Conservation (phyloP, 2,797 vertebrate species). For the Chaenodraco wilsoni region DNA sequence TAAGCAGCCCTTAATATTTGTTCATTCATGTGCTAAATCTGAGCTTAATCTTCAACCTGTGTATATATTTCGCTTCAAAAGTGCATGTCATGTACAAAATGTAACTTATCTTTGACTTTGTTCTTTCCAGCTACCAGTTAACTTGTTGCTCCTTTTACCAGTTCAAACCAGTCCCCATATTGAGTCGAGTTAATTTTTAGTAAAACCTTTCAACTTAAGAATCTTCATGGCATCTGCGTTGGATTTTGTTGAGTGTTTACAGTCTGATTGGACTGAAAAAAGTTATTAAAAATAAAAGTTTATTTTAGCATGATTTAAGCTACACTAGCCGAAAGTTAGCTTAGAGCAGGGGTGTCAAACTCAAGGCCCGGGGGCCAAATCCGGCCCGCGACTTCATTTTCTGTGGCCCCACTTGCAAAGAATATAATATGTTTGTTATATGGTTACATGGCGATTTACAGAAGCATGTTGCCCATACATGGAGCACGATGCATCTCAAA, state of each 20-base stretch:
- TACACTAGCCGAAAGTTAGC: neutral
- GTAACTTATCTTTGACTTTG: neutral
- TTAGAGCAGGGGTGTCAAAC: neutral
- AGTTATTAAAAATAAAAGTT: neutral
- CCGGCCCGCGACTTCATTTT: too few species aligned
- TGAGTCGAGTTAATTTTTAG: too few species aligned
- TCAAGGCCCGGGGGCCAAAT: too few species aligned
- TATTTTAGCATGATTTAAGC: neutral
- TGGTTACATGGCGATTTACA: too few species aligned
- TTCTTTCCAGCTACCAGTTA: neutral
- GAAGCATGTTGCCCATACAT: too few species aligned
- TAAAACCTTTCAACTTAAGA: too few species aligned
- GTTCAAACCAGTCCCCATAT: neutral
- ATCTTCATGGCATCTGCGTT: too few species aligned
- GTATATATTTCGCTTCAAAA: conserved; percentile 1
- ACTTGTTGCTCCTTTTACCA: neutral
- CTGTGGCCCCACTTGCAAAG: too few species aligned
- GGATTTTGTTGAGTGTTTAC: too few species aligned
- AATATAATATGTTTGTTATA: too few species aligned
- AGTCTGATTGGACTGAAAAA: neutral
- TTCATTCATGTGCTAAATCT: conserved; percentile 45
- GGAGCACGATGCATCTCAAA: too few species aligned
- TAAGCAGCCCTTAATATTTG: neutral
- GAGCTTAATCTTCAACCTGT: conserved; percentile 62
- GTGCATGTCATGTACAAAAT: neutral